These are phyloP conservation scores for Polyommatus iphigenia DNA, from an alignment of 2,888 invertebrate genomes.

Conservation along the genomic window DNA sequence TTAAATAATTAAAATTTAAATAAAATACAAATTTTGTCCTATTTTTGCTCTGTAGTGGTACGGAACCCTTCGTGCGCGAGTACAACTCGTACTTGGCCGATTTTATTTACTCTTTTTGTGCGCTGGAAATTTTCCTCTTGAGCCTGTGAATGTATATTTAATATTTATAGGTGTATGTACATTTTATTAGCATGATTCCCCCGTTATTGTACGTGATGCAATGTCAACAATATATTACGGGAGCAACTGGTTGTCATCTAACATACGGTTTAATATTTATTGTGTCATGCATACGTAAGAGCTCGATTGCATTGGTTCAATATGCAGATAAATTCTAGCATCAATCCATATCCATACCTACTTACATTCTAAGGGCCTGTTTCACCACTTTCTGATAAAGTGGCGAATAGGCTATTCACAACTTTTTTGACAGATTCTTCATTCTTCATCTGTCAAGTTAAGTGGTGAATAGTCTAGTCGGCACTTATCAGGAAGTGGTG, in stretches of 20 bases:
- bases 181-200: background rate
- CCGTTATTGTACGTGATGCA: constrained; percentile 10
- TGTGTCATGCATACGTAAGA: background rate
- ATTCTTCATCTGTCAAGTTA: too few species aligned
- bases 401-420: too few species aligned
- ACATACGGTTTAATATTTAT: constrained; percentile 13
- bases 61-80: too few species aligned
- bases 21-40: too few species aligned
- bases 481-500: too few species aligned
- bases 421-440: too few species aligned
- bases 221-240: constrained; percentile 24
- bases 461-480: too few species aligned
- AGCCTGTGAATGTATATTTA: background rate
- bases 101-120: background rate
- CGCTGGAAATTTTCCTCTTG: background rate
- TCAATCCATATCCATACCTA: background rate
- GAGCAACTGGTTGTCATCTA: background rate
- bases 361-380: too few species aligned
- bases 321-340: background rate
- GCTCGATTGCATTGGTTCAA: background rate
- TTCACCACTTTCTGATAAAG: too few species aligned
- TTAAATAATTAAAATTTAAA: too few species aligned
- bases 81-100: too few species aligned
- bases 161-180: background rate
- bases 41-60: too few species aligned